Evolutionary conservation across 2,113 vertebrate species (phyloP).

Genomic region (Salvator merianae): DNA sequence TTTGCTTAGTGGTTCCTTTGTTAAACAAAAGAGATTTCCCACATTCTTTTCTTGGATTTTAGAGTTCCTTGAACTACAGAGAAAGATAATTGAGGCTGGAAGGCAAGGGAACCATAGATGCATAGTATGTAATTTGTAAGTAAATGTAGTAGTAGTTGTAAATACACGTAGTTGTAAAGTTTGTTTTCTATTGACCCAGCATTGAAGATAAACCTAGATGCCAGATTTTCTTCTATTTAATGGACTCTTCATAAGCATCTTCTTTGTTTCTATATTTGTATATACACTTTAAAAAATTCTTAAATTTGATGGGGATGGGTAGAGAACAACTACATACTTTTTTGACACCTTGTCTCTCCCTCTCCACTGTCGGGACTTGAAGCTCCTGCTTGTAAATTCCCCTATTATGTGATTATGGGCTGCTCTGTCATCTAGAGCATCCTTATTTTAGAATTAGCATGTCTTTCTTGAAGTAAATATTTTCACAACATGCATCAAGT

Average conservation of each 20-base stretch:
- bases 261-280: too few species aligned
- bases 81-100: neutral
- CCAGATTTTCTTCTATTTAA: too few species aligned
- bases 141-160: too few species aligned
- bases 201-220: neutral
- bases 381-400: too few species aligned
- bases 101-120: too few species aligned
- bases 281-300: too few species aligned
- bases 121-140: neutral
- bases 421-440: neutral
- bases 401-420: too few species aligned
- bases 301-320: too few species aligned
- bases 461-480: neutral
- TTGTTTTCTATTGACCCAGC: neutral
- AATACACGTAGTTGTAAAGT: neutral
- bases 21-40: neutral
- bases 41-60: neutral
- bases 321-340: too few species aligned
- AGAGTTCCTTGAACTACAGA: neutral
- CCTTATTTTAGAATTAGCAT: neutral
- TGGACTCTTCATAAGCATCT: too few species aligned
- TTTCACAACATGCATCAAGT: neutral
- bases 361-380: too few species aligned
- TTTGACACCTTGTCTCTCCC: too few species aligned
- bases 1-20: neutral